Percentiles rank a stretch among this genome's conserved stretches.
Evolutionary conservation across 2,113 vertebrate species (phyloP).

Genomic region (Xiphophorus hellerii): DNA sequence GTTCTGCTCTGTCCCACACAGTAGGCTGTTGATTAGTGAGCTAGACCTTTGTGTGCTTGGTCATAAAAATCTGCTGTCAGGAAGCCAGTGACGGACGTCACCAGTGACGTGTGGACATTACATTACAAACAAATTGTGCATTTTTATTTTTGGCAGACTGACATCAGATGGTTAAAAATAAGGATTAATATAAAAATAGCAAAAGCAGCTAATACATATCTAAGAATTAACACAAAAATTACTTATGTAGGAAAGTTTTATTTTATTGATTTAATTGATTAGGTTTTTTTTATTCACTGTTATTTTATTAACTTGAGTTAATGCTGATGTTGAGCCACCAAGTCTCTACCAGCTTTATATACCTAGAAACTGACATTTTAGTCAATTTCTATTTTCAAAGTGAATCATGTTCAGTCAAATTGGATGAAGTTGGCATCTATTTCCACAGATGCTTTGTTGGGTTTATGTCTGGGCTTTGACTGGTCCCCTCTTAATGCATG

Average conservation of each 20-base stretch:
- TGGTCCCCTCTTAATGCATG: too few relatives aligned
- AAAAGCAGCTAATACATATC: neutral
- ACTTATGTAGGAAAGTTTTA: neutral
- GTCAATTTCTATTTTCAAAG: too few relatives aligned
- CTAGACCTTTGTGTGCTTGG: constrained; percentile 8
- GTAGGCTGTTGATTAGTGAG: constrained; percentile 32
- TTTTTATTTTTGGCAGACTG: constrained; percentile 30
- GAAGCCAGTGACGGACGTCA: neutral
- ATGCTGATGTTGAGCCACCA: too few relatives aligned
- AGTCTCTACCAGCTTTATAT: too few relatives aligned
- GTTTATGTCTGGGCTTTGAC: too few relatives aligned
- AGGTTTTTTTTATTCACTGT: too few relatives aligned
- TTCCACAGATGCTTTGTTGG: too few relatives aligned
- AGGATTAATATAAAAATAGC: neutral
- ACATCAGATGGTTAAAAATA: neutral
- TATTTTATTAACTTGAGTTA: too few relatives aligned
- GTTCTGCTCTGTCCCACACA: constrained; percentile 28
- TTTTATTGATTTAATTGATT: neutral
- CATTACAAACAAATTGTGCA: neutral
- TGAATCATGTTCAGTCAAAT: too few relatives aligned
- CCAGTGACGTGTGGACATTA: constrained; percentile 8
- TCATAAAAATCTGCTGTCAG: constrained; percentile 11
- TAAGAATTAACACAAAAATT: too few relatives aligned
- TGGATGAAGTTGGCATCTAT: too few relatives aligned
- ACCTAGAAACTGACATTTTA: too few relatives aligned